Evolutionary conservation across 2,113 vertebrate genomes (phyloP).

Genomic region (Sus scrofa): DNA sequence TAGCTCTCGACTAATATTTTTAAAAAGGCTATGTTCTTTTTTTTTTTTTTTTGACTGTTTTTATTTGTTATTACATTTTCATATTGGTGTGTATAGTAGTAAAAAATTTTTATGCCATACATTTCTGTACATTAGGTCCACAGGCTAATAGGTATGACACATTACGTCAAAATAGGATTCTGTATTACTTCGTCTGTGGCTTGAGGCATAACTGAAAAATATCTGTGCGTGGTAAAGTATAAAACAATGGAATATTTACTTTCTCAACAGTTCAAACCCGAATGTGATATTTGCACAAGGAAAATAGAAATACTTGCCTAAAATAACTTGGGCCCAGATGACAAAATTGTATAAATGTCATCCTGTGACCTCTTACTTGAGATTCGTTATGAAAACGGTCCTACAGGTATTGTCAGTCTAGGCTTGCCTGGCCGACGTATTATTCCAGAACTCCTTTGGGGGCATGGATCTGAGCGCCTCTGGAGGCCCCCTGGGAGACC

Average conservation of each 20-base stretch:
- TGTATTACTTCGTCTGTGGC: background rate
- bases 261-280: background rate
- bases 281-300: background rate
- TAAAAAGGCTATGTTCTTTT: no score
- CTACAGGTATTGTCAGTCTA: background rate
- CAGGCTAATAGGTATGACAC: no score
- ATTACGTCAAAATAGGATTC: no score
- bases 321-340: background rate
- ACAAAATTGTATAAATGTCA: background rate
- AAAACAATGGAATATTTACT: no score
- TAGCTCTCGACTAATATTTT: background rate
- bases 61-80: no score
- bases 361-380: background rate
- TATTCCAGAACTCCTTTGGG: background rate
- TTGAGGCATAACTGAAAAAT: background rate
- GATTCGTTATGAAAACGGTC: background rate
- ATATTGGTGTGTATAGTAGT: no score
- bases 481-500: fast-evolving
- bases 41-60: no score
- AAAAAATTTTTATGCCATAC: no score
- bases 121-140: no score
- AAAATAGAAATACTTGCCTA: background rate
- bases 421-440: background rate
- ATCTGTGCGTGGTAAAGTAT: background rate
- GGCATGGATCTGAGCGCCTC: background rate